Evolutionary conservation across 35 echinoderm and acorn worm species (phyloP), one percentile per base, ranked within the genome.

Genomic region (Holothuria glaberrima): DNA sequence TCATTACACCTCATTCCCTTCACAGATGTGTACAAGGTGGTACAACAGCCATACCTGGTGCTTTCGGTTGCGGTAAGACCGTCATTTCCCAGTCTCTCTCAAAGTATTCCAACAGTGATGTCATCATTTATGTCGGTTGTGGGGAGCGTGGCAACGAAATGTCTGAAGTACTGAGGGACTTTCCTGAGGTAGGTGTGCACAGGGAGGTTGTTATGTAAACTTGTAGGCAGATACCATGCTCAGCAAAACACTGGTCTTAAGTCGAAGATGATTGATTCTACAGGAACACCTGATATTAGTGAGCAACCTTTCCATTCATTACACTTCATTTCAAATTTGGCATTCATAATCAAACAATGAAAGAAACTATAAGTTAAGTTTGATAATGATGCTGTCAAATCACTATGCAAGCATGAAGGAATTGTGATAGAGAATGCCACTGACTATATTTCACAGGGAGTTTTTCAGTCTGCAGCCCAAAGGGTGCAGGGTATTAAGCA

Each of bases 131-230:
- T n/a, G 96, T 98, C 27, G 96, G 96, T 45, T 98, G 96, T 66
- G 96, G 96, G 25, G 96, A 98, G 59, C 93, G 96, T 93, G 96
- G 96, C 31, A 98, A 98, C 71, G 96, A 98, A 67, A 98, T 98
- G 96, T 98, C 96, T 22, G 96, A 98, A 95, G 96, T 98, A 91
- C 93, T 98, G 9, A 68, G 93, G 56, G 96, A 98, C 88, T 98
- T 98, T 54, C 96, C 96, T 0, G 96, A 98, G 93, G 96, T 98
- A 90, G 71, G 50, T 54, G 50, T 54, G 50, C 10, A 5, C 36
- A 7, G 13, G 13, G 13, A 9, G 10, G 10, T 54, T 14, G 13
- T 12, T 54, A 26, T 29, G 66, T 9, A 10, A 69, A 29, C 28
- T 12, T 29, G 24, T 26, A 1, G 22, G 9, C 0, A 1, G 3